These are phyloP conservation scores for Synergus umbraculus DNA, from an alignment of 2,888 invertebrate genomes.

Conservation along the genomic window DNA sequence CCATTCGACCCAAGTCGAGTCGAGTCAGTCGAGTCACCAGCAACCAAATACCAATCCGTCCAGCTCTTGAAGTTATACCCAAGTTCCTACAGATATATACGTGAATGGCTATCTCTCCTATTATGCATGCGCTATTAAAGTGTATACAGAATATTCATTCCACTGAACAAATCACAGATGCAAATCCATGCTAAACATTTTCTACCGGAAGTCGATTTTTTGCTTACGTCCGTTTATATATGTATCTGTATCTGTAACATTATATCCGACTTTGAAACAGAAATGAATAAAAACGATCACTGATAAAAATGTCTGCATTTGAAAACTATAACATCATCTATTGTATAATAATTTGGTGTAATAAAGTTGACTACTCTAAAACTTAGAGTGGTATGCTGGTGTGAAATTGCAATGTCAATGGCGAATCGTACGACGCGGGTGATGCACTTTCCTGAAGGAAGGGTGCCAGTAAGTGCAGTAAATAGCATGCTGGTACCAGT, in stretches of 20 bases:
- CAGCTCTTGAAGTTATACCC: constrained; percentile 15
- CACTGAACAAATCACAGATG: not conserved
- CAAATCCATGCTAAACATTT: constrained; percentile 4
- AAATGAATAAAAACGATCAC: no score
- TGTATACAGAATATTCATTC: constrained; percentile 24
- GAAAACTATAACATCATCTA: no score
- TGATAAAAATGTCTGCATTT: no score
- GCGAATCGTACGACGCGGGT: no score
- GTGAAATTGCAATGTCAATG: not conserved
- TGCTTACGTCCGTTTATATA: not conserved
- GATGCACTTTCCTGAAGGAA: not conserved
- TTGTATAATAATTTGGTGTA: no score
- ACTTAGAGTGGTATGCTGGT: no score
- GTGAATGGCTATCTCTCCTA: constrained; percentile 35
- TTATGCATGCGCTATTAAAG: constrained; percentile 38
- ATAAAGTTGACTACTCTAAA: no score
- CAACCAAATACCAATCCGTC: not conserved
- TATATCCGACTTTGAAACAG: no score
- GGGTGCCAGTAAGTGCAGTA: not conserved
- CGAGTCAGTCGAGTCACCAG: not conserved
- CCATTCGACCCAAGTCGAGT: constrained; percentile 35
- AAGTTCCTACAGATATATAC: constrained; percentile 6
- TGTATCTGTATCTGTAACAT: no score
- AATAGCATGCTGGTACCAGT: not conserved
- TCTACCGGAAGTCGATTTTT: constrained; percentile 33